Percentiles rank a stretch among this genome's conserved stretches.
phyloP scores from a whole-genome alignment of 1,140 invertebrate genomes.

The Sesamia nonagrioides region DNA sequence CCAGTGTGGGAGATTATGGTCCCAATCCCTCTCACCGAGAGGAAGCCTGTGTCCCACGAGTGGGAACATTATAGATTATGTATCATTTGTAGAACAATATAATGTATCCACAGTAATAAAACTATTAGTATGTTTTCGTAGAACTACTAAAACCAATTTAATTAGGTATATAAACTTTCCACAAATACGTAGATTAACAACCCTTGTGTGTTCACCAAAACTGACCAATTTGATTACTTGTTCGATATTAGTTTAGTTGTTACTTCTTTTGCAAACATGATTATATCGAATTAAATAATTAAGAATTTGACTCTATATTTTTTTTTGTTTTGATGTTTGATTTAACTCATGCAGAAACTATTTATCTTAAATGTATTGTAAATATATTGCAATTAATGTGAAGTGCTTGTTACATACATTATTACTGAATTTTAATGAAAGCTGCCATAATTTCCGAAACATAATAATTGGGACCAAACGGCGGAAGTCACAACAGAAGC shows the following conservation, averaged over 20 bases:
- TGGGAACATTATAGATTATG: too few species aligned
- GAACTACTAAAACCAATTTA: not conserved
- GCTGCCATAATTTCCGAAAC: not conserved
- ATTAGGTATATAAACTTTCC: not conserved
- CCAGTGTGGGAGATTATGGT: too few species aligned
- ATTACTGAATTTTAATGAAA: conserved; percentile 47
- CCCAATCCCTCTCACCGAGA: too few species aligned
- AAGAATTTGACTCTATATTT: not conserved
- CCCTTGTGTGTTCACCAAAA: not conserved
- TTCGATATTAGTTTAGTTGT: conserved; percentile 6
- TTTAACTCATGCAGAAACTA: not conserved
- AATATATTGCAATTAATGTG: not conserved
- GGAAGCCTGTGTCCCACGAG: too few species aligned
- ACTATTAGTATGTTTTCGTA: not conserved
- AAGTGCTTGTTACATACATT: not conserved
- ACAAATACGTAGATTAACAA: conserved; percentile 2
- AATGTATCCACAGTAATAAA: not conserved
- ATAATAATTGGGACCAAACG: conserved; percentile 7
- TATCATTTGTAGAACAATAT: not conserved
- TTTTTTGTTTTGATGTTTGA: not conserved
- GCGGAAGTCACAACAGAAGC: not conserved
- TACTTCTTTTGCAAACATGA: not conserved
- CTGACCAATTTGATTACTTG: not conserved
- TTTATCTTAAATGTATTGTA: not conserved
- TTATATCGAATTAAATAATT: not conserved